These are phyloP conservation scores for Sitta carolinensis DNA, from an alignment of 2,797 vertebrate genomes.

Conservation along the genomic window DNA sequence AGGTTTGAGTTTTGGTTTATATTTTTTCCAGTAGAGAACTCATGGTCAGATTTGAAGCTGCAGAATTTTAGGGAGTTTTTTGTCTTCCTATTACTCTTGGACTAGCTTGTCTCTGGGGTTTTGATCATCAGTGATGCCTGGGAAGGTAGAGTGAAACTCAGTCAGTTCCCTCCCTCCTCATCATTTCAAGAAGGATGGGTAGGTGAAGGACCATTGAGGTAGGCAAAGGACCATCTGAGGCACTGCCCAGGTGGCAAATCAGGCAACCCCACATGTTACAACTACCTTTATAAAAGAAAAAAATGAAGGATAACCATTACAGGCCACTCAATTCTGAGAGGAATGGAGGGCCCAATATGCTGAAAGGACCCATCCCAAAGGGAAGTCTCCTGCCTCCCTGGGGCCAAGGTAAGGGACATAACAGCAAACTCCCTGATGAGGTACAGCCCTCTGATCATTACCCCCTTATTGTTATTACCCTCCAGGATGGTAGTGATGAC, in stretches of 20 bases:
- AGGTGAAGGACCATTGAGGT: background rate
- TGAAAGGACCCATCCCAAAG: background rate
- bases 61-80: background rate
- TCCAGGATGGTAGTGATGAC: background rate
- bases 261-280: background rate
- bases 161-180: background rate
- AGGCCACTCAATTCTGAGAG: background rate
- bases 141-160: background rate
- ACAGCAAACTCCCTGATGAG: accelerated
- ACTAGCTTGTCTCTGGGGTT: background rate
- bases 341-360: background rate
- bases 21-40: background rate
- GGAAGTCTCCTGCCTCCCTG: background rate
- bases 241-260: background rate
- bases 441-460: background rate
- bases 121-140: background rate
- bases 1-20: background rate
- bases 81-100: background rate
- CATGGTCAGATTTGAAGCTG: background rate
- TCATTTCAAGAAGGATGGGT: background rate
- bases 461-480: accelerated
- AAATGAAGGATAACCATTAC: background rate
- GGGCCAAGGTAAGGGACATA: background rate
- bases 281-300: background rate
- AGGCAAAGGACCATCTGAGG: background rate